Evolutionary conservation across 2,113 vertebrate species (phyloP).

Genomic region (Ictalurus punctatus): DNA sequence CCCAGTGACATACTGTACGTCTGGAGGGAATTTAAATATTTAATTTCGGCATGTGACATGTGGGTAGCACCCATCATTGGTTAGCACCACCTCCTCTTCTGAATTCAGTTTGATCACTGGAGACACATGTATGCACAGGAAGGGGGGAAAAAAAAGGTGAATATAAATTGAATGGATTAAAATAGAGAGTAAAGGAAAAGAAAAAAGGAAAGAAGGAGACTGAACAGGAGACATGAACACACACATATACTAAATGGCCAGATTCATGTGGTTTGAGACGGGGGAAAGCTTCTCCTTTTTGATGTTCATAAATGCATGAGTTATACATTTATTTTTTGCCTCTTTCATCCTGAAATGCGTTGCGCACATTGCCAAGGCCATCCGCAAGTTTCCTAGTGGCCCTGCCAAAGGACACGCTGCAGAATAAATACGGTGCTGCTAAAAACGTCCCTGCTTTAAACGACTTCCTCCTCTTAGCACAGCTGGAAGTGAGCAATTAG

Average conservation of each 20-base stretch:
- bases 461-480: constrained; percentile 31
- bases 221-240: constrained; percentile 22
- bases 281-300: constrained; percentile 63
- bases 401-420: constrained; percentile 66
- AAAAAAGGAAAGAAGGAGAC: background rate
- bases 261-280: constrained; percentile 51
- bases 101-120: background rate
- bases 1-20: too few species aligned
- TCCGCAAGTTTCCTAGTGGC: constrained; percentile 64
- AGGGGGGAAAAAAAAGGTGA: background rate
- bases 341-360: constrained; percentile 77
- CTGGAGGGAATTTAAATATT: background rate
- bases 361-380: constrained; percentile 71
- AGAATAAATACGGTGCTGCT: constrained; percentile 38
- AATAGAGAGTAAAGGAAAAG: background rate
- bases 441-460: constrained; percentile 28
- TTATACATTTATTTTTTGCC: constrained; percentile 75
- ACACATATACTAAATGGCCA: constrained; percentile 52
- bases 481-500: constrained; percentile 44
- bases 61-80: background rate
- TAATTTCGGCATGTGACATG: background rate
- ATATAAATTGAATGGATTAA: background rate
- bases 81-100: background rate
- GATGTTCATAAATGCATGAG: constrained; percentile 74
- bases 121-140: background rate